A percentile compares a stretch with the other conserved stretches of the same genome.
Evolutionary conservation across 2,113 vertebrate species (phyloP).

Genomic region (Cromileptes altivelis): DNA sequence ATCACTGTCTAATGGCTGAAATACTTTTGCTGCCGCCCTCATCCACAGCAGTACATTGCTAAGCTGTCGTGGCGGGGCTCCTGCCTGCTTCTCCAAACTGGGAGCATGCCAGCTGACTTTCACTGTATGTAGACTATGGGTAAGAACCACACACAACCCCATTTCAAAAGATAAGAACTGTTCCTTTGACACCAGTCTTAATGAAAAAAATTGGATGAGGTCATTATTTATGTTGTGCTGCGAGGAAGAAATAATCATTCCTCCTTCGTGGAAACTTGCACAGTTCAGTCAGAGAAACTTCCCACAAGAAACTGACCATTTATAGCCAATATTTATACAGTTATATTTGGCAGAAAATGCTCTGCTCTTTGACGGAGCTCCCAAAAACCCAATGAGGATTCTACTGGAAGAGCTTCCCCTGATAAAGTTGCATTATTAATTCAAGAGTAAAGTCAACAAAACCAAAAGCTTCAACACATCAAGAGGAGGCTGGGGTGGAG

Average conservation of each 20-base stretch:
- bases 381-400: conserved; percentile 10
- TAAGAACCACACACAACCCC: too few species aligned
- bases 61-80: too few species aligned
- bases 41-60: too few species aligned
- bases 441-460: neutral
- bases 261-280: conserved; percentile 10
- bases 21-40: too few species aligned
- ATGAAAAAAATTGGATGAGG: conserved; percentile 2
- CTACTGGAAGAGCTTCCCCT: neutral
- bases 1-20: too few species aligned
- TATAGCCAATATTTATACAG: conserved; percentile 34
- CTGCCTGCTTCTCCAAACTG: too few species aligned
- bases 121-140: too few species aligned
- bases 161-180: too few species aligned
- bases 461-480: neutral
- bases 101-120: too few species aligned
- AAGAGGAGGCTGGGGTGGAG: neutral
- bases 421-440: conserved; percentile 3
- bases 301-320: conserved; percentile 35
- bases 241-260: neutral
- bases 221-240: neutral
- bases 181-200: neutral
- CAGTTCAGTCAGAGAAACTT: conserved; percentile 18
- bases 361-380: conserved; percentile 29
- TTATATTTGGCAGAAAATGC: conserved; percentile 18